Conservation (phyloP, 2,113 vertebrate genomes). For the Periophthalmodon schlosseri region DNA sequence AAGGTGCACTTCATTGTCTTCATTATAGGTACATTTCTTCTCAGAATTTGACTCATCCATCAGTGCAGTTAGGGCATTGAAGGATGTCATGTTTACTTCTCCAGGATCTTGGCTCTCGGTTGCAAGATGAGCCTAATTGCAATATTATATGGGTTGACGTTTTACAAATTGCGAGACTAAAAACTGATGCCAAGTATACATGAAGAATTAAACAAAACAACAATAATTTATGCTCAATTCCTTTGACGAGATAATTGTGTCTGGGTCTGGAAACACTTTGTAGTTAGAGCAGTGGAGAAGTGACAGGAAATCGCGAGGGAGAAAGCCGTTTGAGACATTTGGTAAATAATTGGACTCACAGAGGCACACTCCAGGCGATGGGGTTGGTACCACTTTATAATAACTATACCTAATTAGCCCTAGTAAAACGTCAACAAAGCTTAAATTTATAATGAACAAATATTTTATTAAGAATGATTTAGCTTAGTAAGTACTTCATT, state of each 20-base stretch:
- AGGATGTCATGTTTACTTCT: neutral
- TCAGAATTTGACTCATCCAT: no score
- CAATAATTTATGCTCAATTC: neutral
- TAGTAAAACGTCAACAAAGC: no score
- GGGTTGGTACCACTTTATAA: neutral
- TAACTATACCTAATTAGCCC: no score
- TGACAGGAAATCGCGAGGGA: neutral
- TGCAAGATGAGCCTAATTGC: neutral
- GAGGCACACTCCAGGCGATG: neutral
- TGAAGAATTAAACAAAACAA: neutral
- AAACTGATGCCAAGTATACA: neutral
- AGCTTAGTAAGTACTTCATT: no score
- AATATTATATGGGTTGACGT: neutral
- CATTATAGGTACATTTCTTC: no score
- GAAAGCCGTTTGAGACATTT: neutral
- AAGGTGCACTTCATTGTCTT: no score
- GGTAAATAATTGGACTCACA: conserved; percentile 2
- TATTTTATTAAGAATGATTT: no score
- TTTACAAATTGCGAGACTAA: neutral
- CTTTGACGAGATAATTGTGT: neutral
- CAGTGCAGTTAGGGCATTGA: no score
- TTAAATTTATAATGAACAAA: no score
- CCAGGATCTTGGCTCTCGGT: neutral
- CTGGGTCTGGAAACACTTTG: neutral
- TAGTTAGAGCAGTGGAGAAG: neutral